phyloP scores from a whole-genome alignment of 2,797 vertebrate genomes.

The Salarias fasciatus region DNA sequence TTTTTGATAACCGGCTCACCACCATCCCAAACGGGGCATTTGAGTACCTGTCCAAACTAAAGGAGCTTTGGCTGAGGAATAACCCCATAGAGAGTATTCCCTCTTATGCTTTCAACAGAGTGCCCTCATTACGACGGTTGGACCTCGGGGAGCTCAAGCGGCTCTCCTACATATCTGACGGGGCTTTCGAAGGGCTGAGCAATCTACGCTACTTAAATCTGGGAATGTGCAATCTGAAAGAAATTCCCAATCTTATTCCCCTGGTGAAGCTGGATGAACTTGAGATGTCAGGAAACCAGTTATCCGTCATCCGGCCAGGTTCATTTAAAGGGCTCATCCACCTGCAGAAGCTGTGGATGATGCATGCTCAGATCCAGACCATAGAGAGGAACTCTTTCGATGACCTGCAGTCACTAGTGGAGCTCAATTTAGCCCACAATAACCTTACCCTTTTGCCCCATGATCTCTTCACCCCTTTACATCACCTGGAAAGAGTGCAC shows the following conservation, averaged over 20 bases:
- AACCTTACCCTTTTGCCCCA: constrained; percentile 98
- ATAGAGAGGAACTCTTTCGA: constrained; percentile 99
- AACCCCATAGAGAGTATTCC: constrained; percentile 99
- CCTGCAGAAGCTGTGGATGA: constrained; percentile 99
- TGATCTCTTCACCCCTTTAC: constrained; percentile 97
- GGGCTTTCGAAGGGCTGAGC: constrained; percentile 98
- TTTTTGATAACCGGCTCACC: constrained; percentile 99
- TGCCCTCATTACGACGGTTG: constrained; percentile 94
- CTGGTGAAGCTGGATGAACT: constrained; percentile 96
- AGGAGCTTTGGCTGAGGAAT: constrained; percentile 98
- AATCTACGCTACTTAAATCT: constrained; percentile 99
- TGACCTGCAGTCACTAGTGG: constrained; percentile 97
- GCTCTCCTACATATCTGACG: constrained; percentile 98
- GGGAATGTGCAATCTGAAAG: constrained; percentile 99
- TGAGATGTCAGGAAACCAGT: constrained; percentile 98
- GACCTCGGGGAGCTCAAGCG: constrained; percentile 98
- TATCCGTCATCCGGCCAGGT: constrained; percentile 93
- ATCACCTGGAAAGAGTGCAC: constrained; percentile 96
- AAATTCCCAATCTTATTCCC: constrained; percentile 98
- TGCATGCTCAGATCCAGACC: constrained; percentile 98
- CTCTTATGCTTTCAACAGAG: constrained; percentile 99
- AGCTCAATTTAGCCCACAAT: constrained; percentile 98
- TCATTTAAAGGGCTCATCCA: constrained; percentile 99
- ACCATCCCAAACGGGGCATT: constrained; percentile 99
- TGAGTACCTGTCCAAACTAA: constrained; percentile 99